A percentile compares a stretch with the other conserved stretches of the same genome.
These are phyloP conservation scores for Hippopotamus amphibius DNA, from an alignment of 2,113 vertebrate species.

Conservation along the genomic window DNA sequence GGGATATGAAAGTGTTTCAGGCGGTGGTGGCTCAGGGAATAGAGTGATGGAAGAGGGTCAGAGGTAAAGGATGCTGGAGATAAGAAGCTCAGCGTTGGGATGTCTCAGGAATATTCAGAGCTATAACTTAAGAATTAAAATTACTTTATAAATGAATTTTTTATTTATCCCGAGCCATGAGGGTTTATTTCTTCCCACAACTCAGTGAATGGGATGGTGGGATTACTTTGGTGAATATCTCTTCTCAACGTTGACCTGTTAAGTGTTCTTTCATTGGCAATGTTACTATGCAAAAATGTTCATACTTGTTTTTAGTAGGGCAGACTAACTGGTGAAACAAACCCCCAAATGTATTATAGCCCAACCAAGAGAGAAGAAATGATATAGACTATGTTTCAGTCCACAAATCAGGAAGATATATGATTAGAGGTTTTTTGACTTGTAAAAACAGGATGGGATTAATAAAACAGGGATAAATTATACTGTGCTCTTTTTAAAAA, in stretches of 20 bases:
- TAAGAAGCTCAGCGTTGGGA: neutral
- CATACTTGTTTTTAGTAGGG: neutral
- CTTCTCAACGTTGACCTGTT: neutral
- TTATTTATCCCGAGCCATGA: neutral
- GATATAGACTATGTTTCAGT: neutral
- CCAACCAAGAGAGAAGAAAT: neutral
- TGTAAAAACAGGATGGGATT: neutral
- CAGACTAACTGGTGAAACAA: neutral
- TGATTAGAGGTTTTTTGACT: neutral
- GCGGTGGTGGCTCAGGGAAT: neutral
- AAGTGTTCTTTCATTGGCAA: neutral
- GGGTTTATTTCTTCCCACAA: neutral
- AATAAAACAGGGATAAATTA: constrained; percentile 60
- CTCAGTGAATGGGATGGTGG: neutral
- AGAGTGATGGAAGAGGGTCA: neutral
- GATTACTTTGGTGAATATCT: constrained; percentile 13
- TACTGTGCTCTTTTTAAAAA: neutral
- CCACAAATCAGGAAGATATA: neutral
- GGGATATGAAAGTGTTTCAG: neutral
- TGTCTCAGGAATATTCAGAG: neutral
- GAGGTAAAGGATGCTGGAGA: neutral
- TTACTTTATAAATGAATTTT: constrained; percentile 36
- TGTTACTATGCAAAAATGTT: neutral
- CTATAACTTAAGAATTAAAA: constrained; percentile 1
- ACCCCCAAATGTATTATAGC: neutral